phyloP scores from a whole-genome alignment of 2,888 invertebrate species.

The Eubasilissa splendida region DNA sequence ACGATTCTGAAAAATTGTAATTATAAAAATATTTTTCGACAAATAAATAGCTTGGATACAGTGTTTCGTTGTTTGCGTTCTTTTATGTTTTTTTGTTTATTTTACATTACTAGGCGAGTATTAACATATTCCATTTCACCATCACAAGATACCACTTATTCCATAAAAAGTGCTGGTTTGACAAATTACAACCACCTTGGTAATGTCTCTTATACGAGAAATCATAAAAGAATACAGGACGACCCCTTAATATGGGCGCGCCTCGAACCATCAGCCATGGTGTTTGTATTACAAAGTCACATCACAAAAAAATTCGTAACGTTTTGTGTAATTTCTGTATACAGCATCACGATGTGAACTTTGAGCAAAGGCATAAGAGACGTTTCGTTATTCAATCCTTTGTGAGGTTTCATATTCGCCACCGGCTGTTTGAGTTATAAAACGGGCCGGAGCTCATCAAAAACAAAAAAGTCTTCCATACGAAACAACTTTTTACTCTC shows the following conservation, averaged over 20 bases:
- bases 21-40: no score
- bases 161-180: conserved; percentile 19
- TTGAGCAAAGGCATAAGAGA: not conserved
- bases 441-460: conserved; percentile 54
- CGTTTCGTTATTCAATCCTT: not conserved
- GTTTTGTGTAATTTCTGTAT: conserved; percentile 4
- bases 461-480: conserved; percentile 39
- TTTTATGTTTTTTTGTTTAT: no score
- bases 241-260: conserved; percentile 15
- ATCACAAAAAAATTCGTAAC: not conserved
- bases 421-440: conserved; percentile 54
- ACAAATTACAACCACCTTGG: conserved; percentile 22
- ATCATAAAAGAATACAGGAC: conserved; percentile 20
- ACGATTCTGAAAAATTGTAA: no score
- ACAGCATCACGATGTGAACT: not conserved
- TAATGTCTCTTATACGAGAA: not conserved
- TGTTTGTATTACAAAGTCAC: not conserved
- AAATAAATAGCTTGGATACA: no score
- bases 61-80: no score
- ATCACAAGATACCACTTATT: conserved; percentile 8
- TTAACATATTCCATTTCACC: not conserved
- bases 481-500: conserved; percentile 46
- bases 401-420: conserved; percentile 34
- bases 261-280: not conserved
- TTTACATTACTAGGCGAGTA: not conserved